A percentile compares a stretch with the other conserved stretches of the same genome.
These are phyloP conservation scores for Orgyia antiqua DNA, from an alignment of 2,888 invertebrate species.

Conservation along the genomic window DNA sequence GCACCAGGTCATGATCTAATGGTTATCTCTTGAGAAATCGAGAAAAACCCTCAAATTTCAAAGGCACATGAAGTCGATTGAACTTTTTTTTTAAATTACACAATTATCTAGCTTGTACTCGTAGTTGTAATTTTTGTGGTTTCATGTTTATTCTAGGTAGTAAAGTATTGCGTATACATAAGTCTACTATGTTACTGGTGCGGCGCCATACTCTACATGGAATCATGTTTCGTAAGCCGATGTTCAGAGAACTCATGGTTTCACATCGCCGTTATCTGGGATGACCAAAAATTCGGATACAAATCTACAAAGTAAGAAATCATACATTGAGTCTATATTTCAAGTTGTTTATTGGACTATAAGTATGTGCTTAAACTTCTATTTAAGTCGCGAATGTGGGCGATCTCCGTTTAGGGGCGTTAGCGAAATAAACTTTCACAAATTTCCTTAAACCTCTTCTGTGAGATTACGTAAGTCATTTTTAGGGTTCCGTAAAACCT, in stretches of 20 bases:
- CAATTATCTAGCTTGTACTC: too few relatives aligned
- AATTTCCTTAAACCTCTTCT: conserved; percentile 4
- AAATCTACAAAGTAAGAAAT: conserved; percentile 34
- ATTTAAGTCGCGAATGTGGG: conserved; percentile 3
- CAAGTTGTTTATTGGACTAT: not conserved
- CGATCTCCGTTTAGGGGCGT: conserved; percentile 4
- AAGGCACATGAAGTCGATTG: too few relatives aligned
- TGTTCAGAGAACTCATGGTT: conserved; percentile 74
- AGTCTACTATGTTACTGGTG: conserved; percentile 69
- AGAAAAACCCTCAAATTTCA: too few relatives aligned
- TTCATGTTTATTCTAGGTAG: conserved; percentile 53
- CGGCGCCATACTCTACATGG: conserved; percentile 70
- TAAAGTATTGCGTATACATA: conserved; percentile 67
- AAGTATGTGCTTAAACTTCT: not conserved
- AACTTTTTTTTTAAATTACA: too few relatives aligned
- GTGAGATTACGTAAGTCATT: not conserved
- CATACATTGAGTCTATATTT: not conserved
- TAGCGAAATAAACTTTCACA: conserved; percentile 10
- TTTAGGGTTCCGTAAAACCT: not conserved
- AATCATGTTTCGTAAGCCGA: conserved; percentile 66
- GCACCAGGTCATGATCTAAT: too few relatives aligned
- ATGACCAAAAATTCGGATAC: conserved; percentile 24
- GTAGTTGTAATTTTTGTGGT: too few relatives aligned
- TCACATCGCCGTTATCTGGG: conserved; percentile 46
- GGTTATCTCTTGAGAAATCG: too few relatives aligned